phyloP scores from a whole-genome alignment of 2,797 vertebrate species.

The Petrocephalus schoutedeni region DNA sequence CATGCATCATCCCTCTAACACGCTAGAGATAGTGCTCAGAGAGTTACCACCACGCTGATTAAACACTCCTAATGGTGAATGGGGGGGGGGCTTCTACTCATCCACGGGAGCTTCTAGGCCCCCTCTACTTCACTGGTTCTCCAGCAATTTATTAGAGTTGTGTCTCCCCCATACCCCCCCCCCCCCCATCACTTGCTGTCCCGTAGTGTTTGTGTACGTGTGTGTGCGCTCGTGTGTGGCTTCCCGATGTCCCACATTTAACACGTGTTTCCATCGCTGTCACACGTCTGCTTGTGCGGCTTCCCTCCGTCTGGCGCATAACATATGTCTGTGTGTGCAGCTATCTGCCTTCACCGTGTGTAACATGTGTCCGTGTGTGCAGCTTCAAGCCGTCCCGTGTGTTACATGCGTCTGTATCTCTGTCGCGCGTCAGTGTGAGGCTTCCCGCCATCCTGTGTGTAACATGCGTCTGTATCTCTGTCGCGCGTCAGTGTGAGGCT shows the following conservation, averaged over 20 bases:
- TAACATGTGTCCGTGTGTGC: background rate
- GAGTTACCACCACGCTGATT: background rate
- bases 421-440: constrained; percentile 11
- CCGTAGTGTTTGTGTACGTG: background rate
- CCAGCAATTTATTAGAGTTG: background rate
- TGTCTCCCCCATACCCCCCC: background rate
- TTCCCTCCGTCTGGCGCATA: background rate
- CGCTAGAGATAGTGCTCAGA: background rate
- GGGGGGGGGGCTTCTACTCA: background rate
- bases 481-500: constrained; percentile 1
- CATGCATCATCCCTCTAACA: constrained; percentile 46
- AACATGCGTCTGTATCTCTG: background rate
- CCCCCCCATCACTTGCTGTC: background rate
- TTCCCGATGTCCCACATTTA: background rate
- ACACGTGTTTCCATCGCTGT: background rate
- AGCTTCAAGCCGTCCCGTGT: constrained; percentile 45
- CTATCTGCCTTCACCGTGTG: background rate
- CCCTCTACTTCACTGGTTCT: background rate
- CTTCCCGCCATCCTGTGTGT: background rate
- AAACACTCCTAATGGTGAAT: background rate
- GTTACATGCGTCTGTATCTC: constrained; percentile 39
- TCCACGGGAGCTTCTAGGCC: background rate
- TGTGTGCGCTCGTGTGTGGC: background rate
- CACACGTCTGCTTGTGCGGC: constrained; percentile 9
- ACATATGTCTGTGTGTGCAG: background rate